Percentiles rank a stretch among this genome's conserved stretches.
Conservation (phyloP, 2,888 invertebrate species). For the Pseudoips prasinana region DNA sequence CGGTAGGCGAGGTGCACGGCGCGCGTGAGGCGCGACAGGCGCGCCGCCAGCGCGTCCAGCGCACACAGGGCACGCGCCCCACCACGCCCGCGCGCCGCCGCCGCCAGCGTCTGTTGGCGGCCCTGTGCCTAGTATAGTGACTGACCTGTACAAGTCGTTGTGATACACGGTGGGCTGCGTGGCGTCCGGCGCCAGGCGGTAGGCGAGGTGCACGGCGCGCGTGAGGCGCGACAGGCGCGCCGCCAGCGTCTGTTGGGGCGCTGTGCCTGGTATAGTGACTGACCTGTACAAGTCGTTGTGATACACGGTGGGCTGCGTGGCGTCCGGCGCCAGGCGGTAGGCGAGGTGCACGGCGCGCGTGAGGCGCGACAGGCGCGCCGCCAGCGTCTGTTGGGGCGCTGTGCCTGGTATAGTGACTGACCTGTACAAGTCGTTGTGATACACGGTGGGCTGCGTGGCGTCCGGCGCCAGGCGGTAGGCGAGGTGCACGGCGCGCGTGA, state of each 20-base stretch:
- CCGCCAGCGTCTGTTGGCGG: too few relatives aligned
- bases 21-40: constrained; percentile 86
- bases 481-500: constrained; percentile 82
- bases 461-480: constrained; percentile 89
- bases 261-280: constrained; percentile 4
- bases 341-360: constrained; percentile 84
- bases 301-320: constrained; percentile 89
- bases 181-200: constrained; percentile 88
- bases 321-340: constrained; percentile 88
- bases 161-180: constrained; percentile 90
- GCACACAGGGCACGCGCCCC: constrained; percentile 34
- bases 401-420: constrained; percentile 49
- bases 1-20: constrained; percentile 85
- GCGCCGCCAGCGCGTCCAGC: constrained; percentile 49
- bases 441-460: constrained; percentile 89
- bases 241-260: constrained; percentile 41
- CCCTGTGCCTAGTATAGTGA: neutral
- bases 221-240: constrained; percentile 84
- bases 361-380: constrained; percentile 80
- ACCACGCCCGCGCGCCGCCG: too few relatives aligned
- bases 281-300: constrained; percentile 72
- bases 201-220: constrained; percentile 85
- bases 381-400: constrained; percentile 46
- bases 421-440: constrained; percentile 84
- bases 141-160: constrained; percentile 77